Base-by-base conservation (phyloP, 2,888 invertebrate species). In the Drosophila neotestacea region DNA sequence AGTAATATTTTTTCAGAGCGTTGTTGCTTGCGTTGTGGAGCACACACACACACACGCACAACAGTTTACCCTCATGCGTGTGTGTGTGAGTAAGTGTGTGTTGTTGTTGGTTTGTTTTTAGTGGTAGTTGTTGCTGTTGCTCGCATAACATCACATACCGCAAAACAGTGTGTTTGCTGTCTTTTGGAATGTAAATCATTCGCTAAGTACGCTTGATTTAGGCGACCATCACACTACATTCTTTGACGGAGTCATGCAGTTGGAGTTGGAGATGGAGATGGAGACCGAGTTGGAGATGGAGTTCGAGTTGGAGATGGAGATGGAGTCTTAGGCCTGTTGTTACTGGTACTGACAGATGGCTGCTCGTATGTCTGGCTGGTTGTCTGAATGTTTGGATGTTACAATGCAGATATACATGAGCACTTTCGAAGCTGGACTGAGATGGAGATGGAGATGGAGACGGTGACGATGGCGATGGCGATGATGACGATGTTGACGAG, bases 111-210 rank as follows among this genome's bases (percentile, higher is more conserved):
- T 62, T 65, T 71, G 61, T 54, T 62, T 65, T 75, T 65, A 63
- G 65, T 61, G 58, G 47, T 54, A 59, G 66, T 64, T 70, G 73
- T 36, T 68, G 81, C 54, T 73, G 80, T 73, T 79, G 79, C 88
- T 84, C 89, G 88, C 91, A 90, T 91, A 91, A 85, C 90, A 90
- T 91, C 90, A 91, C 91, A 91, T 91, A 90, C 90, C 82, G 81
- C 83, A 84, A 85, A 90, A 88, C 91, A 91, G 90, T 88, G 90
- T 90, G 90, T 91, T 90, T 91, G 90, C 91, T 91, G 91, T 91
- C 90, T 90, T 90, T 88, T 84, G 91, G 91, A 91, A 91, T 91
- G 91, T 91, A 91, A 91, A 91, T 91, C 91, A 91, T 91, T 91
- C 88, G 90, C 85, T 91, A 91, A 91, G 91, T 91, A 88, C 85